phyloP scores from a whole-genome alignment of 2,113 vertebrate genomes.

The Apteryx owenii region DNA sequence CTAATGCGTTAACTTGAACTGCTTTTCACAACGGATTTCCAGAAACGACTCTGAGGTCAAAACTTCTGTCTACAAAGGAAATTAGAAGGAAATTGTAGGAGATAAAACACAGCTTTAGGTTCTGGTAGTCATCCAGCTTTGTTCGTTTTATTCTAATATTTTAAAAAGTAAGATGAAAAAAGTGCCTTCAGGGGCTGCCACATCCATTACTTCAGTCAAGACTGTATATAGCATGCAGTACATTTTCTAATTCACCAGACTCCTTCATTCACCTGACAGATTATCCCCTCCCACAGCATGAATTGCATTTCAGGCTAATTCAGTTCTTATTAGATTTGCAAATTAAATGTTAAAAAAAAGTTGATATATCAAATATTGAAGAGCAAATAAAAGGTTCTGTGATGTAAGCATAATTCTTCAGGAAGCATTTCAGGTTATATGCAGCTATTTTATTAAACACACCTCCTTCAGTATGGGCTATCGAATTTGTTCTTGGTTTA shows the following conservation, averaged over 20 bases:
- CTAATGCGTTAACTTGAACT: conserved; percentile 6
- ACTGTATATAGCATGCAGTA: neutral
- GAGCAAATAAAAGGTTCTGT: neutral
- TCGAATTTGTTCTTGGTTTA: neutral
- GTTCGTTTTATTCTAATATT: conserved; percentile 64
- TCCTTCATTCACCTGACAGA: neutral
- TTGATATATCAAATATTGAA: neutral
- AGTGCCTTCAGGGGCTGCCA: neutral
- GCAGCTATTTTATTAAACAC: neutral
- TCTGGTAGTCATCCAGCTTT: conserved; percentile 72
- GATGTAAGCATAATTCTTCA: neutral
- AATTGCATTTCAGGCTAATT: neutral
- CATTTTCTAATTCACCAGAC: neutral
- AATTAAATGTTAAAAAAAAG: neutral
- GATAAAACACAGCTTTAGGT: conserved; percentile 76
- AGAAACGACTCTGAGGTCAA: conserved; percentile 71
- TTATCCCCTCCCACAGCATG: neutral
- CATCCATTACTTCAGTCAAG: neutral
- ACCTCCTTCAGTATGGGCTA: neutral
- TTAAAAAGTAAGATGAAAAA: neutral
- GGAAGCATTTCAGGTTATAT: neutral
- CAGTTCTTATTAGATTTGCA: neutral
- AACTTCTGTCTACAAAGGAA: conserved; percentile 77
- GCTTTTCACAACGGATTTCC: conserved; percentile 36
- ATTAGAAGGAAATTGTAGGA: conserved; percentile 80